Percentiles rank a stretch among this genome's conserved stretches.
Conservation (phyloP, 2,113 vertebrate species). For the human region DNA sequence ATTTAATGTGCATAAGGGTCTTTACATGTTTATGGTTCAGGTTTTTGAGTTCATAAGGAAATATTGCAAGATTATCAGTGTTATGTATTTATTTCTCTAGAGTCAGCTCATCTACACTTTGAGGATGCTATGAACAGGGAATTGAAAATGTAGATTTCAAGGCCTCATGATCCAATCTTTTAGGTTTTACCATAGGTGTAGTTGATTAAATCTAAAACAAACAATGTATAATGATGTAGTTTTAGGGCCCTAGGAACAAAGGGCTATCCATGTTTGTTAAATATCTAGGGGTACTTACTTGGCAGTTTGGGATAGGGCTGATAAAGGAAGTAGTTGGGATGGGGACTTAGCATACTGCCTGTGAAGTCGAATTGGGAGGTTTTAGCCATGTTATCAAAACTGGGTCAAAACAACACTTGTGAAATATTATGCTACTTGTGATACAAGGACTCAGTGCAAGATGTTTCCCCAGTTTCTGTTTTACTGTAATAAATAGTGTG, state of each 20-base stretch:
- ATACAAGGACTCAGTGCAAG: background rate
- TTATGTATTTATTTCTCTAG: background rate
- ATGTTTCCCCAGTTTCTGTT: background rate
- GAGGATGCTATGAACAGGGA: background rate
- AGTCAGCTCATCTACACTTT: background rate
- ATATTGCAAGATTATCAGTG: background rate
- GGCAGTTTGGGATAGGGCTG: rapidly evolving
- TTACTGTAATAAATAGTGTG: background rate
- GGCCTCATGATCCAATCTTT: background rate
- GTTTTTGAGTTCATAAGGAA: background rate
- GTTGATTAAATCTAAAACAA: background rate
- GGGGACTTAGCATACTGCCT: too few species aligned
- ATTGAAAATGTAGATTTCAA: background rate
- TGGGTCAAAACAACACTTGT: background rate
- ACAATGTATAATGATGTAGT: background rate
- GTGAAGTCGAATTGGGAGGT: background rate
- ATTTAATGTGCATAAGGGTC: background rate
- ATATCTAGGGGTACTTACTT: background rate
- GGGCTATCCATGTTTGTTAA: background rate
- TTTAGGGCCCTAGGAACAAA: background rate
- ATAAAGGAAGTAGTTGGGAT: background rate
- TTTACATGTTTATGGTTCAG: background rate
- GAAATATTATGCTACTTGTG: background rate
- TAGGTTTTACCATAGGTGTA: background rate
- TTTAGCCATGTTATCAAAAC: background rate